Percentiles rank a stretch among this genome's conserved stretches.
Conservation (phyloP, 2,888 invertebrate genomes). For the Diplolepis rosae region DNA sequence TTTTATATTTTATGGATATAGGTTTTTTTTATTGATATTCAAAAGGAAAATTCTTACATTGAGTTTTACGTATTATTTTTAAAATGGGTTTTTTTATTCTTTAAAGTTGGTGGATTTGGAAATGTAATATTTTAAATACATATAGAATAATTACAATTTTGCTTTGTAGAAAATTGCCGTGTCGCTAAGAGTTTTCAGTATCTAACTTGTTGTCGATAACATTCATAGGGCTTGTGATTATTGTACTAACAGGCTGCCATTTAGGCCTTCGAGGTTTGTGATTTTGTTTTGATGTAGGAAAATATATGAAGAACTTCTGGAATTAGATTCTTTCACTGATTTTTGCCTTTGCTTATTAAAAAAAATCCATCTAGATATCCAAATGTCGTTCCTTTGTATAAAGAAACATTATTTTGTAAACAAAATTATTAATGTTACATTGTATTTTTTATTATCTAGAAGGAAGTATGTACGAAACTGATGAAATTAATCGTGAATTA, state of each 20-base stretch:
- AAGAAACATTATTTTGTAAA: conserved; percentile 61
- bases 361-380: conserved; percentile 30
- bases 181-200: conserved; percentile 1
- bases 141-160: not conserved
- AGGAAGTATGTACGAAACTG: conserved; percentile 38
- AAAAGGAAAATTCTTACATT: not conserved
- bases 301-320: not conserved
- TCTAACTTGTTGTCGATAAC: conserved; percentile 3
- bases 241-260: conserved; percentile 14
- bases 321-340: conserved; percentile 1
- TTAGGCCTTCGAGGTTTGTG: conserved; percentile 7
- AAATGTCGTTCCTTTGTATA: conserved; percentile 45
- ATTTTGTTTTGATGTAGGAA: not conserved
- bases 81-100: not conserved
- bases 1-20: not conserved
- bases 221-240: conserved; percentile 12
- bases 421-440: conserved; percentile 57
- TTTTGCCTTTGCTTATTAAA: conserved; percentile 18
- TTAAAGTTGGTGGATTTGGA: conserved; percentile 8
- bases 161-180: not conserved
- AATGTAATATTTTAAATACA: not conserved
- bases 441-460: conserved; percentile 57
- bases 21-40: not conserved
- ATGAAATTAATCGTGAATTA: conserved; percentile 48
- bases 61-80: not conserved